Evolutionary conservation across 2,888 invertebrate species (phyloP).

Genomic region (Leptinotarsa peninsularis): DNA sequence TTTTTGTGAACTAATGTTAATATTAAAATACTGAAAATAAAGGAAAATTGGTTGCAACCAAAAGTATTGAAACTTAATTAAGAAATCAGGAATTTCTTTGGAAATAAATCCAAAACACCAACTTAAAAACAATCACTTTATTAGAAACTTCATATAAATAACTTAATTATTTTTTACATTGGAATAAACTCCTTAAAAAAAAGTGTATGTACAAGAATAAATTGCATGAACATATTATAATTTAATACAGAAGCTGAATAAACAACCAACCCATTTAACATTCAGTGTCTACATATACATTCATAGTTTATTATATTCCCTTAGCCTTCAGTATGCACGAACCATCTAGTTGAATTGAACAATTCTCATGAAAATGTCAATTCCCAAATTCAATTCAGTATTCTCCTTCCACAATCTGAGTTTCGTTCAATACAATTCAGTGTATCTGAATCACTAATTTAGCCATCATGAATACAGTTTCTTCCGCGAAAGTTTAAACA

Average conservation of each 20-base stretch:
- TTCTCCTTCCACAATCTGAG: no score
- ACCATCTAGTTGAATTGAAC: neutral
- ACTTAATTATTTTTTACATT: conserved; percentile 54
- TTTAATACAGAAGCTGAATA: conserved; percentile 15
- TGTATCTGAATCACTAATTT: no score
- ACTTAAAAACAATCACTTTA: conserved; percentile 59
- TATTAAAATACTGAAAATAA: no score
- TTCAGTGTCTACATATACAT: conserved; percentile 15
- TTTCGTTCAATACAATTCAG: no score
- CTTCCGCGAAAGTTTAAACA: no score
- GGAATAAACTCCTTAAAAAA: conserved; percentile 51
- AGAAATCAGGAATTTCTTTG: no score
- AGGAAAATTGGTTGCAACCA: no score
- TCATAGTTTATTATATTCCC: neutral
- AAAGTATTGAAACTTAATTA: no score
- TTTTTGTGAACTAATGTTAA: no score
- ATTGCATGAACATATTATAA: conserved; percentile 33
- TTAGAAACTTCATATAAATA: conserved; percentile 61
- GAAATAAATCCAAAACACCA: conserved; percentile 30
- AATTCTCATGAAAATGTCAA: neutral
- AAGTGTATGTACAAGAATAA: conserved; percentile 52
- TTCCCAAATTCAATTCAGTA: neutral
- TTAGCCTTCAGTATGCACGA: neutral
- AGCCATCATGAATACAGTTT: no score
- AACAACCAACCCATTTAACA: conserved; percentile 17